A percentile compares a stretch with the other conserved stretches of the same genome.
These are phyloP conservation scores for Drosophila novamexicana DNA, from an alignment of 1,140 invertebrate genomes.

Conservation along the genomic window DNA sequence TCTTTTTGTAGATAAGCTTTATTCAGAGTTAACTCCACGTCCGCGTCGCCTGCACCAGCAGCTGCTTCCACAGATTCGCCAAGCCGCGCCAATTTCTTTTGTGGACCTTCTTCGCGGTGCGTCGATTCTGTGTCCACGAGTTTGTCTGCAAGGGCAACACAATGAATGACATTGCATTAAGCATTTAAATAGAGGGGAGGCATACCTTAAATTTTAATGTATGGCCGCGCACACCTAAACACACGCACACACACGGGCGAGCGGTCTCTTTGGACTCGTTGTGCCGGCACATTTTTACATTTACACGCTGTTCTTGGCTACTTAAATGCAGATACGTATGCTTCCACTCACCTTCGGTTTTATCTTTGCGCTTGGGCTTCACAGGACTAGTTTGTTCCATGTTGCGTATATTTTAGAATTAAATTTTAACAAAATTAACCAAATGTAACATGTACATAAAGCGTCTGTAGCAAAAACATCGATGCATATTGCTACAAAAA, in stretches of 20 bases:
- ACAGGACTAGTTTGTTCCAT: constrained; percentile 62
- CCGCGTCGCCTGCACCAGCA: not conserved
- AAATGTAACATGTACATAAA: constrained; percentile 40
- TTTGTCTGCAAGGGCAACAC: constrained; percentile 62
- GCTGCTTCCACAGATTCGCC: constrained; percentile 14
- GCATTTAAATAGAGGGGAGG: constrained; percentile 35
- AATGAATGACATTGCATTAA: constrained; percentile 79
- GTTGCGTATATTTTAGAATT: constrained; percentile 24
- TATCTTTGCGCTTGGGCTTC: constrained; percentile 60
- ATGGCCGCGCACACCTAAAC: constrained; percentile 51
- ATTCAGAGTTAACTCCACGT: constrained; percentile 44
- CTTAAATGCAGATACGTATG: constrained; percentile 29
- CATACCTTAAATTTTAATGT: constrained; percentile 78
- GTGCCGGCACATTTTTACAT: constrained; percentile 62
- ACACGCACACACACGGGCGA: constrained; percentile 44
- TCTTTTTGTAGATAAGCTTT: constrained; percentile 51
- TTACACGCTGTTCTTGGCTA: constrained; percentile 28
- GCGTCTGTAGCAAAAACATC: constrained; percentile 42
- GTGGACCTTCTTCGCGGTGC: constrained; percentile 50
- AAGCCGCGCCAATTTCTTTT: constrained; percentile 55
- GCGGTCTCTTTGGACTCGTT: constrained; percentile 32
- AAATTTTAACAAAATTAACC: constrained; percentile 18
- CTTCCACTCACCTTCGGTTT: constrained; percentile 68
- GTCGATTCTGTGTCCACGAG: constrained; percentile 15
- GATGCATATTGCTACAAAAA: constrained; percentile 2